These are phyloP conservation scores for Australoheros facetus DNA, from an alignment of 2,797 vertebrate species.

Conservation along the genomic window DNA sequence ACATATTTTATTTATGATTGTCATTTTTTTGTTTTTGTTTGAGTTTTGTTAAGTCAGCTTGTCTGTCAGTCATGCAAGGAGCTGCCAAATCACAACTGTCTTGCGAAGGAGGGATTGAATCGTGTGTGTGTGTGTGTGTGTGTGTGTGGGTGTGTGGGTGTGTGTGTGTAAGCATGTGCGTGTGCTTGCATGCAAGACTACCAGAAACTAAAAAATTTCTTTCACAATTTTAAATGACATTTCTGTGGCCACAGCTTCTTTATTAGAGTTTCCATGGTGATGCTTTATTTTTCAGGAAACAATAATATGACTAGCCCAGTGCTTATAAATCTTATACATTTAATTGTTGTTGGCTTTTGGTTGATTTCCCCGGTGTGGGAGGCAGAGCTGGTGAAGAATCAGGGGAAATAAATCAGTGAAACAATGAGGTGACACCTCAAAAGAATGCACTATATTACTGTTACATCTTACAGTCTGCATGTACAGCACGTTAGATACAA, in stretches of 20 bases:
- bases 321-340: slow-evolving; percentile 69
- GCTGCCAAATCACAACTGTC: slow-evolving; percentile 27
- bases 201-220: slow-evolving; percentile 12
- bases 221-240: slow-evolving; percentile 9
- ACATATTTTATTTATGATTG: slow-evolving; percentile 31
- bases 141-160: not conserved
- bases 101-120: not conserved
- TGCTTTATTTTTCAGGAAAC: slow-evolving; percentile 55
- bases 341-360: slow-evolving; percentile 66
- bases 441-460: slow-evolving; percentile 32
- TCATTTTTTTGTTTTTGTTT: slow-evolving; percentile 25
- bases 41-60: slow-evolving; percentile 35
- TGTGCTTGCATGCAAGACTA: not conserved
- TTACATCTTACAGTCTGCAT: slow-evolving; percentile 20
- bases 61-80: slow-evolving; percentile 31
- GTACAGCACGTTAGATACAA: slow-evolving; percentile 7
- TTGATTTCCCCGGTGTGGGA: slow-evolving; percentile 63
- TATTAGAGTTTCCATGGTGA: slow-evolving; percentile 35
- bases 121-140: not conserved
- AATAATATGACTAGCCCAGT: slow-evolving; percentile 23
- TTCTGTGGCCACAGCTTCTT: slow-evolving; percentile 23
- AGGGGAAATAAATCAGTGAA: slow-evolving; percentile 68
- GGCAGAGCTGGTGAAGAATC: slow-evolving; percentile 35
- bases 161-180: not conserved
- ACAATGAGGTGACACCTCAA: slow-evolving; percentile 35